phyloP scores from a whole-genome alignment of 2,888 invertebrate species.

The Entomobrya proxima region DNA sequence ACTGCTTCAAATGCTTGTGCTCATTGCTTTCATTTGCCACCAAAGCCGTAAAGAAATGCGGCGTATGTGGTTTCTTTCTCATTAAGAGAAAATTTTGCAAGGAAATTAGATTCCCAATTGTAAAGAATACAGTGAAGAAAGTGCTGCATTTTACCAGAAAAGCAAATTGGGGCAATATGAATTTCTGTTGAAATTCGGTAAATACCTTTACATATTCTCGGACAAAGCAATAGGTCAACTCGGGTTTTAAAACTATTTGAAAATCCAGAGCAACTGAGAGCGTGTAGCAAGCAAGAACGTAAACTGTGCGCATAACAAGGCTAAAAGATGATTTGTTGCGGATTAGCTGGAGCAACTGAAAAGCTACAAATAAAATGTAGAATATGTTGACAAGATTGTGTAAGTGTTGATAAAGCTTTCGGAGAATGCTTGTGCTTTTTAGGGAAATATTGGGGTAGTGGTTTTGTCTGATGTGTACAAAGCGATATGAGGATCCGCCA shows the following conservation, averaged over 20 bases:
- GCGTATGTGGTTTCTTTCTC: conserved; percentile 12
- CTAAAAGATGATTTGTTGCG: neutral
- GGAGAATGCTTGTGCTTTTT: no score
- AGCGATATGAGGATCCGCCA: no score
- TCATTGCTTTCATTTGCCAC: neutral
- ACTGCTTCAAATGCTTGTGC: neutral
- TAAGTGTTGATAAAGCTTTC: no score
- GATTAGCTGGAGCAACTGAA: neutral
- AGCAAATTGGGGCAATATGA: no score
- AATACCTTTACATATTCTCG: neutral
- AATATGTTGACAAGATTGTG: neutral
- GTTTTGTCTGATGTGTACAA: no score
- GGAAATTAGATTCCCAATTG: neutral
- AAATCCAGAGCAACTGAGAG: neutral
- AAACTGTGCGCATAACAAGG: neutral
- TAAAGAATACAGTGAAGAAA: neutral
- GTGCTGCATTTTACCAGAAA: neutral
- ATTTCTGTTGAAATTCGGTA: neutral
- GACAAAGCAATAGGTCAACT: neutral
- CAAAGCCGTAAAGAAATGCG: conserved; percentile 38
- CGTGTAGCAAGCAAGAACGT: neutral
- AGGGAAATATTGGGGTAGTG: no score
- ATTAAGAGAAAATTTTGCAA: conserved; percentile 43
- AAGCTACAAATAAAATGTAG: neutral
- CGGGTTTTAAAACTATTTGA: neutral